These are phyloP conservation scores for Malurus alboscapulatus DNA, from an alignment of 2,113 vertebrate genomes.

Conservation along the genomic window DNA sequence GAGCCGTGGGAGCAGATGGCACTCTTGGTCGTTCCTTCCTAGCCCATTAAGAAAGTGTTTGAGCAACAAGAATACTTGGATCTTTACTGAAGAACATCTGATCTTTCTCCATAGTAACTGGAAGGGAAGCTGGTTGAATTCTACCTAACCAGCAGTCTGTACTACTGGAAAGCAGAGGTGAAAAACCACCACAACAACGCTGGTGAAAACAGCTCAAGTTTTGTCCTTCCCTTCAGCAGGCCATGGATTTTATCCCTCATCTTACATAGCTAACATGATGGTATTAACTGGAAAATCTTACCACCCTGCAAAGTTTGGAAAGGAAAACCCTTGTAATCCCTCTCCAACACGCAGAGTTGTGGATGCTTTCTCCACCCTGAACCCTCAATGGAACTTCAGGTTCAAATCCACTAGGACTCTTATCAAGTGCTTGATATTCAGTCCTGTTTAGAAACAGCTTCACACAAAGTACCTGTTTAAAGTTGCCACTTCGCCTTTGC, in stretches of 20 bases:
- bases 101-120: not conserved
- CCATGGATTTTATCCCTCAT: not conserved
- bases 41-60: constrained; percentile 40
- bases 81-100: not conserved
- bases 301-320: not conserved
- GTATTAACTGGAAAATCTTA: not conserved
- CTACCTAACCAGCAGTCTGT: not conserved
- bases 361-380: not conserved
- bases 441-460: not conserved
- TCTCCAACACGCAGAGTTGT: not conserved
- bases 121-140: not conserved
- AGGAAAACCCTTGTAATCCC: not conserved
- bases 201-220: not conserved
- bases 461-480: constrained; percentile 87
- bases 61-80: constrained; percentile 17
- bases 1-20: constrained; percentile 35
- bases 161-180: not conserved
- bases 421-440: not conserved
- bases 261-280: not conserved
- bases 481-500: constrained; percentile 93
- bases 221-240: not conserved
- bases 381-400: not conserved
- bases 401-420: not conserved
- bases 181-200: not conserved
- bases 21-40: constrained; percentile 41